Conservation (phyloP, 1,140 invertebrate genomes). For the Melitaea cinxia region DNA sequence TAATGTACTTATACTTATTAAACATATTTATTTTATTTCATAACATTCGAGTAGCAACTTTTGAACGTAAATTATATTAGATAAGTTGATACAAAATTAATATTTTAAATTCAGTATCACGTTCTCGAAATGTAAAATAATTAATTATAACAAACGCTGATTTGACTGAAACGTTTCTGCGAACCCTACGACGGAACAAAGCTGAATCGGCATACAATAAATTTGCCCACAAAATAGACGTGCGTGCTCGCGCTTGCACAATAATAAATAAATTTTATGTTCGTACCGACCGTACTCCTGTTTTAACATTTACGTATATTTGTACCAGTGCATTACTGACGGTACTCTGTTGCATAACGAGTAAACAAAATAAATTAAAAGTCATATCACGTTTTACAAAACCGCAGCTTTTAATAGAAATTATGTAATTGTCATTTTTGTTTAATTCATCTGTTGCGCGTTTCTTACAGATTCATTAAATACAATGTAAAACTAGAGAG, state of each 20-base stretch:
- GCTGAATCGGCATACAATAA: slow-evolving; percentile 71
- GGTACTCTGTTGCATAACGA: slow-evolving; percentile 32
- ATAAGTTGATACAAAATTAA: slow-evolving; percentile 9
- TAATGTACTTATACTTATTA: too few relatives aligned
- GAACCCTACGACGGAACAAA: slow-evolving; percentile 55
- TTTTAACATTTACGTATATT: slow-evolving; percentile 61
- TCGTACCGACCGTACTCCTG: slow-evolving; percentile 50
- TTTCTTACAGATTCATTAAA: too few relatives aligned
- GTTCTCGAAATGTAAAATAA: slow-evolving; percentile 13
- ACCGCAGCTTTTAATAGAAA: slow-evolving; percentile 10
- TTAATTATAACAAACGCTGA: slow-evolving; percentile 39
- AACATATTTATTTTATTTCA: background rate
- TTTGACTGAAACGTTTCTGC: slow-evolving; percentile 40
- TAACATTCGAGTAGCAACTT: background rate
- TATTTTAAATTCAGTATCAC: background rate
- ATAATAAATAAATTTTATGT: slow-evolving; percentile 76
- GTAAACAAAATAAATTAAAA: slow-evolving; percentile 24
- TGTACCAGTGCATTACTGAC: slow-evolving; percentile 37
- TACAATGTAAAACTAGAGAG: too few relatives aligned
- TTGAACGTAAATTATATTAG: background rate
- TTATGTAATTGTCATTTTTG: background rate
- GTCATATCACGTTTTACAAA: slow-evolving; percentile 22
- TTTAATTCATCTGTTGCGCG: background rate
- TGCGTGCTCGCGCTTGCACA: slow-evolving; percentile 61
- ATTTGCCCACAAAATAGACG: slow-evolving; percentile 68